Conservation (phyloP, 92 coral and sea anemone species). For the Epizoanthus fatuus region DNA sequence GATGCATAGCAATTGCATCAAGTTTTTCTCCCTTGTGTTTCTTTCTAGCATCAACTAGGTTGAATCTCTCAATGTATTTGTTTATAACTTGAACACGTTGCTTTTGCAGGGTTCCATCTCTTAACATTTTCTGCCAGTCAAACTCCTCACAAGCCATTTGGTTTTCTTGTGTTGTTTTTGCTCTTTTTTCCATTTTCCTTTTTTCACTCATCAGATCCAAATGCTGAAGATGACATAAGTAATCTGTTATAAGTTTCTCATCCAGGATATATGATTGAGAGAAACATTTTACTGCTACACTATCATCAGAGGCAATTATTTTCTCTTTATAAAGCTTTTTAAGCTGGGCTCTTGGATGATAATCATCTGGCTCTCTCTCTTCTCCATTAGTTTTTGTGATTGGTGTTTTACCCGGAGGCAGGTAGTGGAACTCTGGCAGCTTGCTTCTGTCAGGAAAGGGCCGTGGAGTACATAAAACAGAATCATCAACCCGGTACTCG, state of each 20-base stretch:
- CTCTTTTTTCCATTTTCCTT: slow-evolving; percentile 27
- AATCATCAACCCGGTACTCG: slow-evolving; percentile 20
- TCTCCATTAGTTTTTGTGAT: not conserved
- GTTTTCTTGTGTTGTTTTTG: not conserved
- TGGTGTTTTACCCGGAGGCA: slow-evolving; percentile 40
- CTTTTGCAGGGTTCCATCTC: slow-evolving; percentile 27
- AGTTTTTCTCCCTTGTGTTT: not conserved
- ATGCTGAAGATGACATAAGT: slow-evolving; percentile 6
- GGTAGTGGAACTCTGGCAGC: slow-evolving; percentile 30
- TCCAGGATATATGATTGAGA: not conserved
- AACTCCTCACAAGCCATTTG: slow-evolving; percentile 31
- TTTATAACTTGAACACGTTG: slow-evolving; percentile 22
- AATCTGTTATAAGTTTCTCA: slow-evolving; percentile 13
- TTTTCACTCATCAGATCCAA: slow-evolving; percentile 39
- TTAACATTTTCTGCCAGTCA: slow-evolving; percentile 41
- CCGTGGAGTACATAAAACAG: slow-evolving; percentile 11
- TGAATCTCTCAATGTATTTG: slow-evolving; percentile 23
- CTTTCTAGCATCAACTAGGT: slow-evolving; percentile 6
- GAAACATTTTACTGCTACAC: slow-evolving; percentile 37
- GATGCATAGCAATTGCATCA: slow-evolving; percentile 28
- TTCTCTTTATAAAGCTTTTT: slow-evolving; percentile 22
- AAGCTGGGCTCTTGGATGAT: slow-evolving; percentile 35
- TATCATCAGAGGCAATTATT: slow-evolving; percentile 6
- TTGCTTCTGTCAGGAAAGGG: slow-evolving; percentile 38
- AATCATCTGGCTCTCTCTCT: slow-evolving; percentile 33